A percentile compares a stretch with the other conserved stretches of the same genome.
phyloP scores from a whole-genome alignment of 2,797 vertebrate species.

The Rhinichthys osculus region DNA sequence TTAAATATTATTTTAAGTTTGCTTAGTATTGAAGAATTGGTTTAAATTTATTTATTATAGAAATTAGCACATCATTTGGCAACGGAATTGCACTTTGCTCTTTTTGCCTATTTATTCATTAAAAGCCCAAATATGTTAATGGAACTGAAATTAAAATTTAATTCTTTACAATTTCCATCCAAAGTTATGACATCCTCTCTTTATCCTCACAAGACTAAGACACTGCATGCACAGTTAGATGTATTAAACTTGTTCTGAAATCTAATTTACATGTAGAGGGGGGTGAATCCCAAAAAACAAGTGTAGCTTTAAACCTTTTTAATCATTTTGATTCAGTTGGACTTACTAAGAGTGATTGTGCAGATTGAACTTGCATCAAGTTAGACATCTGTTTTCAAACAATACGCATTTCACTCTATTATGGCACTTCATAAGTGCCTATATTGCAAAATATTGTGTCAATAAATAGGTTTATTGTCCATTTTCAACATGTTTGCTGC shows the following conservation, averaged over 20 bases:
- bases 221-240: neutral
- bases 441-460: neutral
- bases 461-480: neutral
- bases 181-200: neutral
- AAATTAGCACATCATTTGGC: neutral
- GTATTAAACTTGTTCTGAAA: neutral
- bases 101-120: neutral
- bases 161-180: neutral
- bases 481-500: neutral
- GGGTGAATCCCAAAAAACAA: neutral
- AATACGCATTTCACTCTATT: neutral
- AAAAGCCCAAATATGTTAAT: neutral
- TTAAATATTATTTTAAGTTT: too few relatives aligned
- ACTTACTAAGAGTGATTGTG: neutral
- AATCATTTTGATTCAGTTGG: neutral
- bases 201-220: neutral
- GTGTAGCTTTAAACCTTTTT: neutral
- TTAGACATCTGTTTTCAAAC: neutral
- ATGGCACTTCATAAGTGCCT: too few relatives aligned
- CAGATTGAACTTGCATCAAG: neutral
- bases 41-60: neutral
- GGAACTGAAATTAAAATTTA: neutral
- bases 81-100: neutral
- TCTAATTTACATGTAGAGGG: slow-evolving; percentile 4
- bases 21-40: neutral